Percentiles rank a stretch among this genome's conserved stretches.
Evolutionary conservation across 2,113 vertebrate genomes (phyloP).

Genomic region (Clarias batrachus): DNA sequence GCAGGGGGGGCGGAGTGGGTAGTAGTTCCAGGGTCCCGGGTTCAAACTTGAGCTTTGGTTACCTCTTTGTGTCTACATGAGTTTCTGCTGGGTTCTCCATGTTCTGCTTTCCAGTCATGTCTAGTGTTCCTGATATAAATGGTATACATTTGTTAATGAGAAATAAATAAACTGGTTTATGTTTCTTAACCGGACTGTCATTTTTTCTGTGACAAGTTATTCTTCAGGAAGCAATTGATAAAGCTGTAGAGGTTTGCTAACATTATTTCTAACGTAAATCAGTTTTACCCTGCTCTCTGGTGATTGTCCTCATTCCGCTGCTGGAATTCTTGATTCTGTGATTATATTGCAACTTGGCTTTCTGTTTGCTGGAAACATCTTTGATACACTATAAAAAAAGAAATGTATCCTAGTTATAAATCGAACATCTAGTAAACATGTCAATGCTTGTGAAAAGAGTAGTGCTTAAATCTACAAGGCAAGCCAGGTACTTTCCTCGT

Average conservation of each 20-base stretch:
- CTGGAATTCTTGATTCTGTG: not conserved
- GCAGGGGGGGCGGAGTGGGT: not conserved
- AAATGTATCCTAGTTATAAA: not conserved
- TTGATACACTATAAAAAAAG: not conserved
- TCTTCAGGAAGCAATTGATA: not conserved
- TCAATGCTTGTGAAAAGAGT: constrained; percentile 1
- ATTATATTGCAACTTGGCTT: constrained; percentile 1
- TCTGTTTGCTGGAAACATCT: not conserved
- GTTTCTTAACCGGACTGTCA: not conserved
- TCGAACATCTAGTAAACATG: not conserved
- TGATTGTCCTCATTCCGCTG: constrained; percentile 37
- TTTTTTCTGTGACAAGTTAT: not conserved
- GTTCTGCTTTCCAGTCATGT: not conserved
- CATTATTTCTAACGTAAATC: constrained; percentile 53
- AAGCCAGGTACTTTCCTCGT: not conserved
- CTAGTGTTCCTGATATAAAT: not conserved
- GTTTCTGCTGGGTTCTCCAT: not conserved
- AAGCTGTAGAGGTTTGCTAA: not conserved
- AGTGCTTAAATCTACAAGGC: not conserved
- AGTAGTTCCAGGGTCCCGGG: not conserved
- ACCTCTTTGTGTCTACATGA: not conserved
- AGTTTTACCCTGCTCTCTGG: constrained; percentile 54
- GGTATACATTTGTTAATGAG: not conserved
- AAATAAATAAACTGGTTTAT: not conserved
- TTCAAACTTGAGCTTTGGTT: not conserved